phyloP scores from a whole-genome alignment of 1,140 invertebrate genomes.

The Chlorops oryzae region DNA sequence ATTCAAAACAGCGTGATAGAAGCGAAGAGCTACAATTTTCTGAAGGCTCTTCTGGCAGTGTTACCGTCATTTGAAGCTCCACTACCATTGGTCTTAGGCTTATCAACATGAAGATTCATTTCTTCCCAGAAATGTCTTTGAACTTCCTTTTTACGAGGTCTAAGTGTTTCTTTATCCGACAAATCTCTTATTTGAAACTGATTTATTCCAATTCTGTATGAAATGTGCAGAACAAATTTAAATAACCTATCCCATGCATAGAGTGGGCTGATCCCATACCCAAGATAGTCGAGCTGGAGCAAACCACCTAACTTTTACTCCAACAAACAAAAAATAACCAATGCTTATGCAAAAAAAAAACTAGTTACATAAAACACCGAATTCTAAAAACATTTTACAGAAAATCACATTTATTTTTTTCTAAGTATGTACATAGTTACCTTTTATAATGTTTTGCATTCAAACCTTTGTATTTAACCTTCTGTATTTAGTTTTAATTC shows the following conservation, averaged over 20 bases:
- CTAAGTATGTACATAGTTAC: too few species aligned
- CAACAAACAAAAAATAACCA: too few species aligned
- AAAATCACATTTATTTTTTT: too few species aligned
- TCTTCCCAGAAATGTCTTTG: constrained; percentile 12
- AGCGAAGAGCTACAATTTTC: background rate
- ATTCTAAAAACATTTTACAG: too few species aligned
- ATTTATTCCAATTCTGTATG: constrained; percentile 14
- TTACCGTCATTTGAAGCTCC: constrained; percentile 10
- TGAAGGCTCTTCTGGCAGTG: constrained; percentile 3
- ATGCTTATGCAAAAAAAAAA: too few species aligned
- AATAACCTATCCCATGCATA: constrained; percentile 18
- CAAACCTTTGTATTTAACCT: too few species aligned
- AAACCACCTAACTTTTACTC: too few species aligned
- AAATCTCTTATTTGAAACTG: constrained; percentile 13
- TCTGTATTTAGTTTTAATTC: too few species aligned
- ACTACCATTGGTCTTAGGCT: constrained; percentile 17
- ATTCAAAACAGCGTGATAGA: constrained; percentile 3
- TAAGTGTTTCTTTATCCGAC: constrained; percentile 9
- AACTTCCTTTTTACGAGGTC: constrained; percentile 11
- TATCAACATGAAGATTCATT: constrained; percentile 14
- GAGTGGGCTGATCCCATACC: constrained; percentile 12
- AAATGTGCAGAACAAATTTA: constrained; percentile 17
- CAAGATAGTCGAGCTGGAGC: constrained; percentile 1
- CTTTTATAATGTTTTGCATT: too few species aligned
- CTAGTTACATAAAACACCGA: too few species aligned